These are phyloP conservation scores for Ashinkailepas kermadecensis DNA, from an alignment of 2,888 invertebrate genomes.

Conservation along the genomic window DNA sequence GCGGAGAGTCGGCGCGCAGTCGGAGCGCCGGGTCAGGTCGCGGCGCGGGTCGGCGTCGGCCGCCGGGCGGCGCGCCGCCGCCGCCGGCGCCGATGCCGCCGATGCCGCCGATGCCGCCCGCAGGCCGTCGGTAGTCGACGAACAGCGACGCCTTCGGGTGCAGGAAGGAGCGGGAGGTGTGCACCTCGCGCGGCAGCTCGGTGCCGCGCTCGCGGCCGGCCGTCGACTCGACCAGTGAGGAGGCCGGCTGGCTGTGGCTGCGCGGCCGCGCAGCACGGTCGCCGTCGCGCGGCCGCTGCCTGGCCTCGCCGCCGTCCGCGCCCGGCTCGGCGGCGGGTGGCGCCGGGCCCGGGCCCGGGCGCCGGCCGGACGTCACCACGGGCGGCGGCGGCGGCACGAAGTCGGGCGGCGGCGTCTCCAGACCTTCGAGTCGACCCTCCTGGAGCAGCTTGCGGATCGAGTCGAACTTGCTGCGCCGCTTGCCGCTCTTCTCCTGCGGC, in stretches of 20 bases:
- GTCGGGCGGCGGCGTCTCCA: slow-evolving; percentile 49
- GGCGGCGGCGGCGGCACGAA: slow-evolving; percentile 55
- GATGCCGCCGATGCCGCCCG: background rate
- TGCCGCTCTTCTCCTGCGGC: background rate
- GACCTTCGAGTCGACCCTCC: slow-evolving; percentile 55
- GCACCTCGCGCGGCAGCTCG: background rate
- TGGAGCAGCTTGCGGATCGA: slow-evolving; percentile 64
- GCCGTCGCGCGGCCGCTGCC: slow-evolving; percentile 55
- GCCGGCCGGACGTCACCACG: background rate
- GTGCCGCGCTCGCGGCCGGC: background rate
- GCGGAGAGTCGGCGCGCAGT: background rate
- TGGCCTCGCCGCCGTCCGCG: slow-evolving; percentile 49
- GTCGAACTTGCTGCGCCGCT: slow-evolving; percentile 53
- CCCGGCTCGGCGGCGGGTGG: background rate
- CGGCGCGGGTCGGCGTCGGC: background rate
- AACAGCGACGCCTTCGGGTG: slow-evolving; percentile 12
- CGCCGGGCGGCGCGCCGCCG: background rate
- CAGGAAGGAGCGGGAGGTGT: background rate
- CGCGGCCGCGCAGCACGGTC: slow-evolving; percentile 34
- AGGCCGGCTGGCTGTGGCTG: slow-evolving; percentile 2
- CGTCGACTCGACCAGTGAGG: background rate
- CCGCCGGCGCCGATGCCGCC: background rate
- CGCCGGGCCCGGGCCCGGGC: background rate
- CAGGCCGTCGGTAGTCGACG: slow-evolving; percentile 9
- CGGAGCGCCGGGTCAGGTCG: background rate